Evolutionary conservation across 64 coral and sea anemone genomes (phyloP).

Genomic region (Dendrophyllia cribrosa): DNA sequence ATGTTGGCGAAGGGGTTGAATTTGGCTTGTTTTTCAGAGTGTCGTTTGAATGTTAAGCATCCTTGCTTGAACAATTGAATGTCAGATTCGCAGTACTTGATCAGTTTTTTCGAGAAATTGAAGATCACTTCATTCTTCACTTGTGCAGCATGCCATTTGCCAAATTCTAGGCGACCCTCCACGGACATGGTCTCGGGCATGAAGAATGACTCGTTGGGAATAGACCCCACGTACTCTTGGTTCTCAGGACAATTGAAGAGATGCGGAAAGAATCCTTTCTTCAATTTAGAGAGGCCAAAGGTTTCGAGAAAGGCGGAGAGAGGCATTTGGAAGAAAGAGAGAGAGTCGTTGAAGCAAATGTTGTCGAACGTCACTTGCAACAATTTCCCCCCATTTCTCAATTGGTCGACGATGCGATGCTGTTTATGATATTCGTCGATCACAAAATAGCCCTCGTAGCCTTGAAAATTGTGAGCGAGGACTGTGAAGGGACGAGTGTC

Average conservation of each 20-base stretch:
- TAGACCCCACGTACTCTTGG: slow-evolving; percentile 18
- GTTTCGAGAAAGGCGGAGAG: slow-evolving; percentile 34
- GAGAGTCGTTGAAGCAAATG: slow-evolving; percentile 15
- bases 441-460: slow-evolving; percentile 44
- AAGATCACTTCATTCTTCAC: background rate
- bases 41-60: slow-evolving; percentile 20
- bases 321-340: slow-evolving; percentile 27
- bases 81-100: slow-evolving; percentile 45
- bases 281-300: slow-evolving; percentile 13
- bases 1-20: slow-evolving; percentile 21
- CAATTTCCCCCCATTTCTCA: slow-evolving; percentile 37
- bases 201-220: background rate
- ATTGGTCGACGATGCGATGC: background rate
- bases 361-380: background rate
- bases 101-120: slow-evolving; percentile 22
- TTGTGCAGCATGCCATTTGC: slow-evolving; percentile 2
- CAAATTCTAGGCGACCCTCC: background rate
- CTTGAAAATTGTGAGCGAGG: slow-evolving; percentile 51
- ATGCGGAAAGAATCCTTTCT: slow-evolving; percentile 54
- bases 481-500: background rate
- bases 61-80: slow-evolving; percentile 26
- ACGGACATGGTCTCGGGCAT: slow-evolving; percentile 49
- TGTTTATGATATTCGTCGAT: background rate
- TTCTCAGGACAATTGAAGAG: slow-evolving; percentile 23
- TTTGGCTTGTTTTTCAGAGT: background rate